Evolutionary conservation across 2,888 invertebrate species (phyloP).

Genomic region (Desoria tigrina): DNA sequence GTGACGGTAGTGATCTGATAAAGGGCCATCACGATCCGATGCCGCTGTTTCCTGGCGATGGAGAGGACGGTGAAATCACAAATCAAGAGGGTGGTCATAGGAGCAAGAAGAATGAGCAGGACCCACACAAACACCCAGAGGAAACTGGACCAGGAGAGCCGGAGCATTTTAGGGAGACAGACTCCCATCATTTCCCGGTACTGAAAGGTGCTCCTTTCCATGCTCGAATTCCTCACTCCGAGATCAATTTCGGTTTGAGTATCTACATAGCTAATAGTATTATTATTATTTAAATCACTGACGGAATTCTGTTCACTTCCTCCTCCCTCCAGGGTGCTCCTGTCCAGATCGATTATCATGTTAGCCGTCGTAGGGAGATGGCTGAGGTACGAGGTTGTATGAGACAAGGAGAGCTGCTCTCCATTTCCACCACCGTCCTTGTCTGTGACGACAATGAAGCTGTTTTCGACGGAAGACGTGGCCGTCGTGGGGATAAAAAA

Average conservation of each 20-base stretch:
- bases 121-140: constrained; percentile 53
- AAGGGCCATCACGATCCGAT: constrained; percentile 80
- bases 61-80: constrained; percentile 57
- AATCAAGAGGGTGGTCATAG: constrained; percentile 52
- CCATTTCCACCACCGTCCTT: not conserved
- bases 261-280: not conserved
- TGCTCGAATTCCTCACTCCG: not conserved
- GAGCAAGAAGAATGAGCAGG: constrained; percentile 53
- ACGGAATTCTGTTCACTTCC: not conserved
- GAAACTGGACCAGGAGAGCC: constrained; percentile 47
- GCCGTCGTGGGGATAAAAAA: constrained; percentile 46
- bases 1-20: constrained; percentile 81
- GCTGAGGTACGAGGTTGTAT: constrained; percentile 2
- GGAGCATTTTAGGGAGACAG: constrained; percentile 49
- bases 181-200: constrained; percentile 46
- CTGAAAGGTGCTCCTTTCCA: constrained; percentile 28
- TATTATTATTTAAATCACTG: not conserved
- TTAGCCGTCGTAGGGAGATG: constrained; percentile 29
- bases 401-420: not conserved
- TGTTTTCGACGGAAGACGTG: not conserved
- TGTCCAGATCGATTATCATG: constrained; percentile 22
- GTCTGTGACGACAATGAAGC: not conserved
- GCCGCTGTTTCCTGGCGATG: constrained; percentile 71
- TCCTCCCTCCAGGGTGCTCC: not conserved
- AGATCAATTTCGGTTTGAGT: constrained; percentile 12